Base-by-base conservation (phyloP, 2,113 vertebrate species). In the Guaruba guarouba region DNA sequence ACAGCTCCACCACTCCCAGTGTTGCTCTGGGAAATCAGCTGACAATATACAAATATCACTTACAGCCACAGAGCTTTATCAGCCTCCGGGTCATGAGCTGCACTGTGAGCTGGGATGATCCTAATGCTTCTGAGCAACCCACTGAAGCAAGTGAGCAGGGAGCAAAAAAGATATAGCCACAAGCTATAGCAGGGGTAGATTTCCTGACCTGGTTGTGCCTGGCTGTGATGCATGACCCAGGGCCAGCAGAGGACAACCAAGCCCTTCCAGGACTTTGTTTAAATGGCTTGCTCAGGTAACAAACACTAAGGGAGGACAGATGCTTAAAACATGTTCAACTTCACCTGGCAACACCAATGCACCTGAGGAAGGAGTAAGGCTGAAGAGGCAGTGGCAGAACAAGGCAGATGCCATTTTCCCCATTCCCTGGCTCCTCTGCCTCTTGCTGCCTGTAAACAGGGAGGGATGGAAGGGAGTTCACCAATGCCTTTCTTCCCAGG, bases 101-200 rank as follows among this genome's bases (percentile, higher is more conserved):
- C 39, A 35, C 24, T 84, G 41, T 29, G 91, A 92, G 86, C 77
- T 81, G 57, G 82, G 75, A 66, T 92, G 81, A 95, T 91, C 81
- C 75, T 80, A 95, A 93, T 1, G 1, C 85, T 91, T 85, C 11
- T 3, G n/a, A 92, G 79, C 90, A 95, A 90, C 51, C 18, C 88
- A 71, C 27, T 85, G 82, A 93, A 86, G 75, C 94, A 91, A 83
- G 82, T 52, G 74, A 91, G 73, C 79, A 93, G 66, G 46, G 75
- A 88, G 63, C 75, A 93, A 85, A 82, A 84, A 78, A 82, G 64
- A 43, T 9, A 85, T 2, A 66, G 79, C 90, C 79, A 94, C 57
- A 86, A 90, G 79, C 84, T 88, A 87, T 7, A 74, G n/a, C 78
- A 80, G 71, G 41, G 64, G 85, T 17, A 57, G 82, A 78, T 51